Conservation (phyloP, 2,888 invertebrate genomes). For the Halictus quadricinctus region DNA sequence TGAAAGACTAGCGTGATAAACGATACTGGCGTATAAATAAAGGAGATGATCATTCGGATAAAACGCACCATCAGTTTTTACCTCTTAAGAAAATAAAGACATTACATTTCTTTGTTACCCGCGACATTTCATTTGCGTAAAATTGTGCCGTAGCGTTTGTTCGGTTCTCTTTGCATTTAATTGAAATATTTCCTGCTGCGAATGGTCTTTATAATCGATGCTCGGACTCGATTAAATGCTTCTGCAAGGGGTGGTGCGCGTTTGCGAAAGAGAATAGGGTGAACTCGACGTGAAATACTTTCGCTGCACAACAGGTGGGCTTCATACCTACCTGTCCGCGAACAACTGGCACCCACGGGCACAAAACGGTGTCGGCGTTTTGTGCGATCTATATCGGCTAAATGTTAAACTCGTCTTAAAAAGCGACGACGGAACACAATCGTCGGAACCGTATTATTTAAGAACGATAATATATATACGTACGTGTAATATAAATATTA, state of each 20-base stretch:
- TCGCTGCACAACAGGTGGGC: constrained; percentile 38
- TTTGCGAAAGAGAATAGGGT: not conserved
- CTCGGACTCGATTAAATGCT: not conserved
- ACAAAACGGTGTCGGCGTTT: constrained; percentile 6
- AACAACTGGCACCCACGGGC: constrained; percentile 24
- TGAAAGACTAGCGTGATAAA: too few species aligned
- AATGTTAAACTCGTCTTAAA: constrained; percentile 7
- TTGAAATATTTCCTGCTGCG: not conserved
- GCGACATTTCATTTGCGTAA: not conserved
- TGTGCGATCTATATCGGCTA: constrained; percentile 20
- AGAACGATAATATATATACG: constrained; percentile 50
- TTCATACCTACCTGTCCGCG: constrained; percentile 55
- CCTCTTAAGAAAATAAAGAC: not conserved
- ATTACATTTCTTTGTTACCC: not conserved
- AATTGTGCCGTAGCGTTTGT: not conserved
- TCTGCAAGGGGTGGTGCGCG: not conserved
- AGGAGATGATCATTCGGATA: not conserved
- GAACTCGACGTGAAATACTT: constrained; percentile 11
- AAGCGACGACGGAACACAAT: constrained; percentile 9
- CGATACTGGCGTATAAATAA: too few species aligned
- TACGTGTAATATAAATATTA: constrained; percentile 79
- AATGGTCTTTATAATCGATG: not conserved
- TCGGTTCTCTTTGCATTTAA: not conserved
- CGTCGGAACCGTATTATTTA: constrained; percentile 56
- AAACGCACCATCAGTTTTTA: not conserved